phyloP scores from a whole-genome alignment of 2,797 vertebrate species.

The Spondyliosoma cantharus region DNA sequence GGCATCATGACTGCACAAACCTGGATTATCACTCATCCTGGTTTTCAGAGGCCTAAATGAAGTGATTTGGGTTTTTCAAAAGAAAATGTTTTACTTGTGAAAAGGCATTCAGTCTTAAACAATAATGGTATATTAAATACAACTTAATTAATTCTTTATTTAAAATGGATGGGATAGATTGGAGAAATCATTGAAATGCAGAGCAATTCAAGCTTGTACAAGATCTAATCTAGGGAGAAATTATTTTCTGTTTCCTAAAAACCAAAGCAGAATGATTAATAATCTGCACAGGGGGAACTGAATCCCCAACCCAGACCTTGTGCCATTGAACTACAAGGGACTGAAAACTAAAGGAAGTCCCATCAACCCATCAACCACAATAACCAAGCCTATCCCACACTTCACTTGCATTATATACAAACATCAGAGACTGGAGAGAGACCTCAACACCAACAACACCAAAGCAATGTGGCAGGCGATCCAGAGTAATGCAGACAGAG shows the following conservation, averaged over 20 bases:
- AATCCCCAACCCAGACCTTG: background rate
- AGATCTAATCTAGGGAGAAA: constrained; percentile 12
- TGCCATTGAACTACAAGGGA: constrained; percentile 26
- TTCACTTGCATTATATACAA: constrained; percentile 45
- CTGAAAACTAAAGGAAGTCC: constrained; percentile 8
- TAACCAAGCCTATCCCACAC: constrained; percentile 15
- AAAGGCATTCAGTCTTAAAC: background rate
- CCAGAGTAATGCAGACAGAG: too few relatives aligned
- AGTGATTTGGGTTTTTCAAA: background rate
- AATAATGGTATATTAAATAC: background rate
- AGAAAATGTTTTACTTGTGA: background rate
- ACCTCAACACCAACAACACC: too few relatives aligned
- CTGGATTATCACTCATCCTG: background rate
- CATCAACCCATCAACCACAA: constrained; percentile 24
- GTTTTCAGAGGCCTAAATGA: background rate
- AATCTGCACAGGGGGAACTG: constrained; percentile 3
- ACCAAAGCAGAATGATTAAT: constrained; percentile 4
- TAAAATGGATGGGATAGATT: background rate
- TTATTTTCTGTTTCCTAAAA: background rate
- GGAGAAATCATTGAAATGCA: too few relatives aligned
- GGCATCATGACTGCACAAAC: background rate
- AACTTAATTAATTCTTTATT: too few relatives aligned
- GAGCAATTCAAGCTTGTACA: background rate
- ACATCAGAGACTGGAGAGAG: background rate
- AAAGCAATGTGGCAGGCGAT: too few relatives aligned